Conservation (phyloP, 2,113 vertebrate species). For the Planiliza haematocheilus region DNA sequence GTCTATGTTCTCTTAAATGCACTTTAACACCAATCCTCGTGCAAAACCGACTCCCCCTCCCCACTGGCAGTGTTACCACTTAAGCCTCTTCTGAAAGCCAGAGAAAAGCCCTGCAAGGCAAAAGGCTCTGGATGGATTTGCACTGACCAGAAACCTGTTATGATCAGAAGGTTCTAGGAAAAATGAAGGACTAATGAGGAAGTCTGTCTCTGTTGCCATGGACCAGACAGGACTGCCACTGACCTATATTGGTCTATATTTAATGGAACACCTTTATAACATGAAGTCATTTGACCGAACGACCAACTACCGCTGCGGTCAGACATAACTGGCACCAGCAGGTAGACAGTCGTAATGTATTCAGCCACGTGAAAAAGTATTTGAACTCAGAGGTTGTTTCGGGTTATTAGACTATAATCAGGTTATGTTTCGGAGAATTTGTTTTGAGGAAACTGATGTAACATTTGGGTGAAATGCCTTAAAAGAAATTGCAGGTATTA, state of each 20-base stretch:
- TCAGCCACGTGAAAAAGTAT: slow-evolving; percentile 10
- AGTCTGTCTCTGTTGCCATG: slow-evolving; percentile 14
- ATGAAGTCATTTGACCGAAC: slow-evolving; percentile 39
- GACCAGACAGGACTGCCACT: slow-evolving; percentile 11
- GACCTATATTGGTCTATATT: slow-evolving; percentile 27
- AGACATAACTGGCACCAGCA: slow-evolving; percentile 10
- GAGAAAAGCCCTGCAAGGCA: slow-evolving; percentile 68
- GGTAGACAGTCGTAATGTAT: slow-evolving; percentile 6
- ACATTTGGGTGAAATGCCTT: neutral
- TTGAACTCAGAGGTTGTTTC: neutral
- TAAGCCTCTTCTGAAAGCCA: slow-evolving; percentile 74
- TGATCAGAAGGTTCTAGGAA: slow-evolving; percentile 51
- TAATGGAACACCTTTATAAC: slow-evolving; percentile 62
- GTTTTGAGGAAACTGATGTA: neutral
- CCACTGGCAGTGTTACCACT: slow-evolving; percentile 71
- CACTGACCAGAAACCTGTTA: slow-evolving; percentile 54
- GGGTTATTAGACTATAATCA: neutral
- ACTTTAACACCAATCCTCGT: slow-evolving; percentile 65
- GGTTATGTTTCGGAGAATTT: neutral
- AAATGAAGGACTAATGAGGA: slow-evolving; percentile 59
- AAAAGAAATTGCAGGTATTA: slow-evolving; percentile 34
- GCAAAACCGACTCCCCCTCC: slow-evolving; percentile 54
- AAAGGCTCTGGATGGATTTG: slow-evolving; percentile 64
- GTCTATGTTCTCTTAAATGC: slow-evolving; percentile 71
- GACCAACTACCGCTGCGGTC: slow-evolving; percentile 31